Evolutionary conservation across 2,797 vertebrate genomes (phyloP), one percentile per base, ranked within the genome.

Genomic region (Rhynchotus rufescens): DNA sequence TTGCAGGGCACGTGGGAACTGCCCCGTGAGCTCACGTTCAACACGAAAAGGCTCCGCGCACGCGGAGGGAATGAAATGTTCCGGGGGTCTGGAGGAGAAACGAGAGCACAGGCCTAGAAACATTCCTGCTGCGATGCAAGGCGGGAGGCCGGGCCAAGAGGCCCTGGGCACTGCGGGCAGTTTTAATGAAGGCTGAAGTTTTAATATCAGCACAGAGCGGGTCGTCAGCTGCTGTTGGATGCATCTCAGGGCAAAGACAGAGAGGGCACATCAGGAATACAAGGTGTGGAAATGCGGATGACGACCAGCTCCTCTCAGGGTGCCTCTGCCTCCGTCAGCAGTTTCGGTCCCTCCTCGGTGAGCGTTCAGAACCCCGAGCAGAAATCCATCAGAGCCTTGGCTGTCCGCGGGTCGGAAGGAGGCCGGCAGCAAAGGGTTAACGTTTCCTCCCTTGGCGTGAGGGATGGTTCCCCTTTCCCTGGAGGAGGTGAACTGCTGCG

Each of bases 81-180:
- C 51, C 23, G 28, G 71, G 59, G 62, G 30, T 6, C 7, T 15
- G 38, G 60, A 32, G 61, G 26, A 67, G 52, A 7, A 60, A 20
- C 38, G 77, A 44, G 34, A 84, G 42, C 5, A 44, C 6, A 1
- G 20, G 56, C n/a, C 12, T 10, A 17, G 51, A 17, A 17, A 28
- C 8, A 8, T 0, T 0, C 11, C 34, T 90, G 4, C 13, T 57
- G 49, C 22, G 13, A 12, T 4, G 2, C 38, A 12, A 80, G 38
- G 22, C 54, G 40, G 25, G 34, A 12, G 60, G 30, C 3, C 19
- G 23, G 12, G 22, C 36, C 26, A 44, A 20, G 83, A 26, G 30
- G 26, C 21, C 7, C 7, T 0, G 0, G 78, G 6, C 8, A 32
- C 10, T 7, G 52, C 5, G 28, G 6, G 45, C 52, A 56, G 52